Conservation (phyloP, 2,113 vertebrate genomes). For the Eptesicus fuscus region DNA sequence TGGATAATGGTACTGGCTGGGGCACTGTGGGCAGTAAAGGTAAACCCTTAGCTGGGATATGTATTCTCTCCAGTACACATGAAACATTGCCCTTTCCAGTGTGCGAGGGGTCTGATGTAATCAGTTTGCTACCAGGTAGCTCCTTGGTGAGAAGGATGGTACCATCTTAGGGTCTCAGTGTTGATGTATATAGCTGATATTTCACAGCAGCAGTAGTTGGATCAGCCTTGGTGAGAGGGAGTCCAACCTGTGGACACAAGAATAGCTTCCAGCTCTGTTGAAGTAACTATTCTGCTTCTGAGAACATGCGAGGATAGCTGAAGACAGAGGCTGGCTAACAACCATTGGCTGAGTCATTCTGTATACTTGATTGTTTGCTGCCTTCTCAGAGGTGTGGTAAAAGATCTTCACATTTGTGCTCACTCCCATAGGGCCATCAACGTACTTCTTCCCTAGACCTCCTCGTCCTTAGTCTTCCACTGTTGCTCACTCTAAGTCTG, state of each 20-base stretch:
- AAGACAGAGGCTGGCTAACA: neutral
- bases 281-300: neutral
- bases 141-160: neutral
- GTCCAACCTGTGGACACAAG: neutral
- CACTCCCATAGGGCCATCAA: neutral
- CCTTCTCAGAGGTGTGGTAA: neutral
- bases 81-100: neutral
- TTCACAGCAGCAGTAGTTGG: neutral
- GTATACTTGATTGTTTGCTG: neutral
- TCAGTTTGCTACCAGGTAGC: neutral
- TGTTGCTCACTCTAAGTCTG: neutral
- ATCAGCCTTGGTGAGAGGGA: neutral
- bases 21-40: neutral
- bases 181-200: neutral
- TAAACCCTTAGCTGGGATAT: neutral
- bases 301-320: neutral
- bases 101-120: neutral
- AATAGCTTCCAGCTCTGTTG: neutral
- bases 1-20: neutral
- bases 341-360: neutral
- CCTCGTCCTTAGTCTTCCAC: neutral
- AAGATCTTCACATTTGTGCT: neutral
- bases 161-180: neutral
- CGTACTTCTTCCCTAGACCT: neutral
- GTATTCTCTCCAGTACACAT: neutral